A percentile compares a stretch with the other conserved stretches of the same genome.
phyloP scores from a whole-genome alignment of 2,888 invertebrate genomes.

The Drepanosiphum platanoidis region DNA sequence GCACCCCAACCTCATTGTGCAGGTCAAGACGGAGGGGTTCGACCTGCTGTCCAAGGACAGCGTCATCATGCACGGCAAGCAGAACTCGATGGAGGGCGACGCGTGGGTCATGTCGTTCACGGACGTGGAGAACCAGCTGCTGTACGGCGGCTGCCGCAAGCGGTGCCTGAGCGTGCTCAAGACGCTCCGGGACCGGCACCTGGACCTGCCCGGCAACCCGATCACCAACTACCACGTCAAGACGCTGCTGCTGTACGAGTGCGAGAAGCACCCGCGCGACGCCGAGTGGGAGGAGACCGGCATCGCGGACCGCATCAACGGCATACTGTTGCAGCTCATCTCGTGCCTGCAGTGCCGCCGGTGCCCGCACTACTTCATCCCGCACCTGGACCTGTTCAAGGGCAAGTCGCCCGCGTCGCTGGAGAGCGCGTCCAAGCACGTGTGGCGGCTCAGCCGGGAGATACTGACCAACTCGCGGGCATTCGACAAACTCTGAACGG shows the following conservation, averaged over 20 bases:
- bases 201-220: conserved; percentile 80
- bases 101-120: conserved; percentile 85
- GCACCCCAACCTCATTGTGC: conserved; percentile 80
- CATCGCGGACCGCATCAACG: conserved; percentile 82
- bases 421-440: conserved; percentile 83
- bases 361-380: conserved; percentile 87
- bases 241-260: conserved; percentile 83
- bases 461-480: conserved; percentile 82
- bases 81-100: conserved; percentile 84
- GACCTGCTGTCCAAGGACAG: conserved; percentile 82
- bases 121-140: conserved; percentile 81
- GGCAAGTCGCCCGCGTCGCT: conserved; percentile 80
- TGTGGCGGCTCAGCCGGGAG: conserved; percentile 82
- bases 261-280: conserved; percentile 86
- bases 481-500: conserved; percentile 77
- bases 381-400: conserved; percentile 82
- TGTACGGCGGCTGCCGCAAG: conserved; percentile 78
- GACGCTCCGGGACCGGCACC: conserved; percentile 80
- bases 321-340: conserved; percentile 84
- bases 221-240: conserved; percentile 82
- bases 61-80: conserved; percentile 76
- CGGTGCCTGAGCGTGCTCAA: conserved; percentile 82
- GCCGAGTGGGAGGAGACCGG: conserved; percentile 84
- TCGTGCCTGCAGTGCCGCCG: conserved; percentile 85
- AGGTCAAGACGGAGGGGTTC: conserved; percentile 86